A percentile compares a stretch with the other conserved stretches of the same genome.
Conservation (phyloP, 2,888 invertebrate genomes). For the Ormyrus rosae region DNA sequence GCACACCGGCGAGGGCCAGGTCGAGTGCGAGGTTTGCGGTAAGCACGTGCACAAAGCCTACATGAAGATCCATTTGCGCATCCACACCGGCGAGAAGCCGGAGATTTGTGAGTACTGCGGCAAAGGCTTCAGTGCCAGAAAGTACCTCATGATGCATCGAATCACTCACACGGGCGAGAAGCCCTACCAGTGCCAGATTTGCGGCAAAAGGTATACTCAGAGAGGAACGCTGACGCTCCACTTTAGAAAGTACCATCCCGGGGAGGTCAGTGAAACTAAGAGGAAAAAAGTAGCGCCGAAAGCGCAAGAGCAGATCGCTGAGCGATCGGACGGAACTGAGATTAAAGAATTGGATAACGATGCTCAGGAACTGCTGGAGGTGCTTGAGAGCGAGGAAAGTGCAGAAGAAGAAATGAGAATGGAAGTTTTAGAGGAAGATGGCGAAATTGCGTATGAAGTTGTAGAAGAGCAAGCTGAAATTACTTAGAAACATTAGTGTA, state of each 20-base stretch:
- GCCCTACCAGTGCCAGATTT: conserved; percentile 69
- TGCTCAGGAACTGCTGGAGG: too few species aligned
- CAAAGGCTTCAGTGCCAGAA: conserved; percentile 65
- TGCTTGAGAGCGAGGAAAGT: too few species aligned
- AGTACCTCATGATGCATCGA: conserved; percentile 66
- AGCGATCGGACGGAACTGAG: neutral
- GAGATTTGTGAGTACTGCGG: conserved; percentile 70
- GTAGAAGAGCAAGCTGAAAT: neutral
- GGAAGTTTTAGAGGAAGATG: conserved; percentile 6
- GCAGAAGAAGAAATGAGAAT: conserved; percentile 10
- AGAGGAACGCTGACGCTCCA: conserved; percentile 70
- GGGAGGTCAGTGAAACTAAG: neutral
- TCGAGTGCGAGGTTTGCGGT: conserved; percentile 73
- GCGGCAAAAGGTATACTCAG: conserved; percentile 71
- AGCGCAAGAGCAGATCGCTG: neutral
- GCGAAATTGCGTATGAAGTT: neutral
- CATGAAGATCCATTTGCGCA: conserved; percentile 66
- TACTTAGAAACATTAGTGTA: too few species aligned
- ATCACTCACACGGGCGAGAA: conserved; percentile 67
- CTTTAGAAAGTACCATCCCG: conserved; percentile 61
- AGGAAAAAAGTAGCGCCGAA: neutral
- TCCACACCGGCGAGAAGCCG: conserved; percentile 68
- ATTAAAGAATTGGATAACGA: too few species aligned
- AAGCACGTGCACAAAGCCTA: conserved; percentile 70
- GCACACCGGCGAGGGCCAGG: conserved; percentile 72